A percentile compares a stretch with the other conserved stretches of the same genome.
Evolutionary conservation across 1,140 invertebrate species (phyloP).

Genomic region (Hesperophylax magnus): DNA sequence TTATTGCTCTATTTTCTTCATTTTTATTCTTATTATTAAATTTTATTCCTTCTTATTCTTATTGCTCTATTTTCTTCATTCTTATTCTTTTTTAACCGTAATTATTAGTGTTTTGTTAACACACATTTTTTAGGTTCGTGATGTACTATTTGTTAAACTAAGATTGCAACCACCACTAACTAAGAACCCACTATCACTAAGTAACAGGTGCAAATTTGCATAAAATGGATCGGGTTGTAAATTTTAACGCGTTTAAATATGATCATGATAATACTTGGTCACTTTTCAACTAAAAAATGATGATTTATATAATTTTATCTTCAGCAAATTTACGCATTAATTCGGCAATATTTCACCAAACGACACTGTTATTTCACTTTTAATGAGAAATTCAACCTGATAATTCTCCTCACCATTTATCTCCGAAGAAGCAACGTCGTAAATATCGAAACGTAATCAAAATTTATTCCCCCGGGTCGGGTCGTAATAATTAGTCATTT

Average conservation of each 20-base stretch:
- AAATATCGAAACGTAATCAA: conserved; percentile 43
- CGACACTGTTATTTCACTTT: conserved; percentile 22
- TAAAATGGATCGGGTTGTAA: too few species aligned
- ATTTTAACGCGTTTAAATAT: background rate
- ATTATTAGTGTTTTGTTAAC: too few species aligned
- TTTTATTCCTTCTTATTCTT: too few species aligned
- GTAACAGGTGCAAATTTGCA: background rate
- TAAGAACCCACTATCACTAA: background rate
- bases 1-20: too few species aligned
- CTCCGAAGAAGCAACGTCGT: conserved; percentile 11
- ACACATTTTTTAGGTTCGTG: too few species aligned
- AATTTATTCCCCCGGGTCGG: conserved; percentile 34
- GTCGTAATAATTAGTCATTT: conserved; percentile 43
- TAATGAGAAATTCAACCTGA: conserved; percentile 20
- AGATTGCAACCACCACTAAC: too few species aligned
- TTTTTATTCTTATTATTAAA: too few species aligned
- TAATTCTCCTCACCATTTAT: conserved; percentile 10
- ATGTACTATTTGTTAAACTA: too few species aligned
- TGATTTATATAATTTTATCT: too few species aligned
- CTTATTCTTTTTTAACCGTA: too few species aligned
- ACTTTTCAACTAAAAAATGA: too few species aligned
- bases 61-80: too few species aligned
- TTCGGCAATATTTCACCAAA: conserved; percentile 18
- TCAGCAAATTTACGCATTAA: background rate
- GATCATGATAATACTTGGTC: background rate